These are phyloP conservation scores for Diadophis punctatus DNA, from an alignment of 2,113 vertebrate species.

Conservation along the genomic window DNA sequence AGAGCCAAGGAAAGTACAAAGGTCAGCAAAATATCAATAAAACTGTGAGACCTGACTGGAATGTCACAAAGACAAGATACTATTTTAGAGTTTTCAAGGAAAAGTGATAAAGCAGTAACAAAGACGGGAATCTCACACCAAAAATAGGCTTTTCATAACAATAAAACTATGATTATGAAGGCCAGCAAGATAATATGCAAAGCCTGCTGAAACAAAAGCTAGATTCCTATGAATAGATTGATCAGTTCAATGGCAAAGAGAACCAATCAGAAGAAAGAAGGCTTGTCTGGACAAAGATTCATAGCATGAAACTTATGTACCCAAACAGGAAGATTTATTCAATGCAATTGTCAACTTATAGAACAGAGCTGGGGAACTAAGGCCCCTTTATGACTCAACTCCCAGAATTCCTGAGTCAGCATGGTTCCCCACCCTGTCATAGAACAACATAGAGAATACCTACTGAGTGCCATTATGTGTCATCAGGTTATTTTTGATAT, in stretches of 20 bases:
- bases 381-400: neutral
- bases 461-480: neutral
- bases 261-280: neutral
- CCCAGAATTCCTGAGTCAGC: neutral
- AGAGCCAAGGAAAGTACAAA: neutral
- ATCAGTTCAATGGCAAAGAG: neutral
- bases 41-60: neutral
- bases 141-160: neutral
- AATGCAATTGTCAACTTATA: neutral
- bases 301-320: neutral
- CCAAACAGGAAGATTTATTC: neutral
- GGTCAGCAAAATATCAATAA: neutral
- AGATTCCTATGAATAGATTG: neutral
- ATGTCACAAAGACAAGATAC: neutral
- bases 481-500: neutral
- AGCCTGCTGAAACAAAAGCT: neutral
- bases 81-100: neutral
- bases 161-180: neutral
- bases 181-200: neutral
- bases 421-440: neutral
- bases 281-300: neutral
- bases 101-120: neutral
- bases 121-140: neutral
- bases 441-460: neutral
- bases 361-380: neutral